Evolutionary conservation across 1,140 invertebrate species (phyloP).

Genomic region (Trichomalopsis sarcophagae): DNA sequence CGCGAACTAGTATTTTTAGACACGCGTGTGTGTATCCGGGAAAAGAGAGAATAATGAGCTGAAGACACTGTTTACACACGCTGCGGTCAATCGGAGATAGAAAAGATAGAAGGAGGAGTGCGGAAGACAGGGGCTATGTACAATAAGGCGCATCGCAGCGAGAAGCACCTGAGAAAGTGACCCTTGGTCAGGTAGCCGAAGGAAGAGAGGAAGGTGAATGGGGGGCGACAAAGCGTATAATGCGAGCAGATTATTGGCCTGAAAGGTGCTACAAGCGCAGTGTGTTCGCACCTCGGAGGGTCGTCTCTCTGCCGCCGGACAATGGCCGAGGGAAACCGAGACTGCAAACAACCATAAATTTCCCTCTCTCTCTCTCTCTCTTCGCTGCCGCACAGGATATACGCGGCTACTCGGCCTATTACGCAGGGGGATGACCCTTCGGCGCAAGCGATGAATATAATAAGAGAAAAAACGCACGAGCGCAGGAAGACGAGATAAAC

Average conservation of each 20-base stretch:
- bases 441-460: conserved; percentile 38
- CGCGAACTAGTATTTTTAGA: not conserved
- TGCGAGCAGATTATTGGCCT: conserved; percentile 69
- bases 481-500: conserved; percentile 27
- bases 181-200: conserved; percentile 72
- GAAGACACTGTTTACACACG: too few species aligned
- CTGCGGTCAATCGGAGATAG: conserved; percentile 48
- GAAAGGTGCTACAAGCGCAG: conserved; percentile 60
- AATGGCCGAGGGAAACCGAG: conserved; percentile 72
- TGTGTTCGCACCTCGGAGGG: conserved; percentile 74
- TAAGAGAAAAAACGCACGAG: not conserved
- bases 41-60: too few species aligned
- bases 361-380: conserved; percentile 50
- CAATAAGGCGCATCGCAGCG: conserved; percentile 19
- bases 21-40: too few species aligned
- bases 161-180: conserved; percentile 63
- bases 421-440: conserved; percentile 11
- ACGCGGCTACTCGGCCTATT: not conserved
- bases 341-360: conserved; percentile 75
- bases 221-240: conserved; percentile 71
- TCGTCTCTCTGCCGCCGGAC: conserved; percentile 64
- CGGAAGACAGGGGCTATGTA: not conserved
- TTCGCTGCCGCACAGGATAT: too few species aligned
- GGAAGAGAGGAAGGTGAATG: conserved; percentile 64
- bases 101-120: conserved; percentile 13